Evolutionary conservation across 2,888 invertebrate species (phyloP).

Genomic region (Drosophila robusta): DNA sequence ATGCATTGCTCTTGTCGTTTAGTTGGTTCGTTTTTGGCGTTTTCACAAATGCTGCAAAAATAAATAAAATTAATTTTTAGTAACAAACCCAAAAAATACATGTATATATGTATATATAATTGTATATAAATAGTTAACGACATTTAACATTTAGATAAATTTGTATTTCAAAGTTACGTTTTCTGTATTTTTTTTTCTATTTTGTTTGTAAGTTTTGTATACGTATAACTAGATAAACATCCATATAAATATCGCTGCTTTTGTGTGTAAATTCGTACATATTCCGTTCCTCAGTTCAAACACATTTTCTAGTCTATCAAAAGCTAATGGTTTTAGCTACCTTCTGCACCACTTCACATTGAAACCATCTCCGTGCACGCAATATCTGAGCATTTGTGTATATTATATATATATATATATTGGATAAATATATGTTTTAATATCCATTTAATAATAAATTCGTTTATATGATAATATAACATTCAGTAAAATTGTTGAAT

Average conservation of each 20-base stretch:
- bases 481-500: slow-evolving; percentile 30
- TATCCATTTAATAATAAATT: slow-evolving; percentile 50
- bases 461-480: slow-evolving; percentile 20
- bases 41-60: slow-evolving; percentile 72
- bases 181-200: not conserved
- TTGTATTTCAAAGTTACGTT: slow-evolving; percentile 34
- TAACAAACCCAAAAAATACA: slow-evolving; percentile 20
- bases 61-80: slow-evolving; percentile 45
- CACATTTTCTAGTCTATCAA: slow-evolving; percentile 29
- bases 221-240: slow-evolving; percentile 44
- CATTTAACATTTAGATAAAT: slow-evolving; percentile 49
- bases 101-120: not conserved
- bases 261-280: slow-evolving; percentile 63
- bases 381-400: not conserved
- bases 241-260: slow-evolving; percentile 47
- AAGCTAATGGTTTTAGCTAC: not conserved
- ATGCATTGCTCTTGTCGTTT: slow-evolving; percentile 69
- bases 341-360: slow-evolving; percentile 18
- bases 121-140: slow-evolving; percentile 22
- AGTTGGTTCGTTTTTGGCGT: slow-evolving; percentile 56
- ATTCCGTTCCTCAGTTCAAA: slow-evolving; percentile 45
- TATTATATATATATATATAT: not conserved
- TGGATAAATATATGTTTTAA: slow-evolving; percentile 14
- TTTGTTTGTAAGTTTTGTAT: slow-evolving; percentile 5
- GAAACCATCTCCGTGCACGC: slow-evolving; percentile 36